These are phyloP conservation scores for Dysdera silvatica DNA, from an alignment of 1,140 invertebrate species.

Conservation along the genomic window DNA sequence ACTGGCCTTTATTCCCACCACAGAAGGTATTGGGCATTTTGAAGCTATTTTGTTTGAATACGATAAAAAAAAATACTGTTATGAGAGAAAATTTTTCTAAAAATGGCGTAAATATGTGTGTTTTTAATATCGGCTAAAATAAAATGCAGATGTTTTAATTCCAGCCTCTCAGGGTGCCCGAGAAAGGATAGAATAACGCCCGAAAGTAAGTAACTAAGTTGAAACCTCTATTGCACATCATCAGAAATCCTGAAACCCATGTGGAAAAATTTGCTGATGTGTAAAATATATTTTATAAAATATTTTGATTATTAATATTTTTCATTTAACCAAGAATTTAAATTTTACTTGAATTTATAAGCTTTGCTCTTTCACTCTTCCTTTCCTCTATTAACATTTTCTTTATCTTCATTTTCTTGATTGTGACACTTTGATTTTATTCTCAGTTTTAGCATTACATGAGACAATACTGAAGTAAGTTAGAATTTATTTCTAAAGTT, in stretches of 20 bases:
- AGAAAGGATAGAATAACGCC: conserved; percentile 92
- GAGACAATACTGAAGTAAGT: conserved; percentile 85
- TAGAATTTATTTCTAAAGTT: no score
- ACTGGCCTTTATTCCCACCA: conserved; percentile 98
- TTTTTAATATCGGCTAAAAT: no score
- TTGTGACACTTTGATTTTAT: conserved; percentile 33
- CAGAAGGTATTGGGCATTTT: conserved; percentile 65
- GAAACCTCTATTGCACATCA: no score
- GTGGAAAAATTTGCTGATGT: no score
- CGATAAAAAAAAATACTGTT: no score
- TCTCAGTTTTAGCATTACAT: conserved; percentile 90
- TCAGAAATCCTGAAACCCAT: no score
- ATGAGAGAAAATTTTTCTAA: no score
- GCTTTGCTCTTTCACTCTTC: not conserved
- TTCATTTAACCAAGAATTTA: not conserved
- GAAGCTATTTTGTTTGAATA: not conserved
- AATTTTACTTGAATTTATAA: not conserved
- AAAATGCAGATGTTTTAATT: no score
- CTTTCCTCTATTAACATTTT: not conserved
- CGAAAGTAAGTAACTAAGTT: conserved; percentile 95
- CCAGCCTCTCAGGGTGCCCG: conserved; percentile 93
- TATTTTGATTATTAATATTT: not conserved
- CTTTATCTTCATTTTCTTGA: not conserved
- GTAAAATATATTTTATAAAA: not conserved
- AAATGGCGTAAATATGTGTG: no score